Percentiles rank a stretch among this genome's conserved stretches.
Evolutionary conservation across 2,113 vertebrate species (phyloP).

Genomic region (Madoqua kirkii): DNA sequence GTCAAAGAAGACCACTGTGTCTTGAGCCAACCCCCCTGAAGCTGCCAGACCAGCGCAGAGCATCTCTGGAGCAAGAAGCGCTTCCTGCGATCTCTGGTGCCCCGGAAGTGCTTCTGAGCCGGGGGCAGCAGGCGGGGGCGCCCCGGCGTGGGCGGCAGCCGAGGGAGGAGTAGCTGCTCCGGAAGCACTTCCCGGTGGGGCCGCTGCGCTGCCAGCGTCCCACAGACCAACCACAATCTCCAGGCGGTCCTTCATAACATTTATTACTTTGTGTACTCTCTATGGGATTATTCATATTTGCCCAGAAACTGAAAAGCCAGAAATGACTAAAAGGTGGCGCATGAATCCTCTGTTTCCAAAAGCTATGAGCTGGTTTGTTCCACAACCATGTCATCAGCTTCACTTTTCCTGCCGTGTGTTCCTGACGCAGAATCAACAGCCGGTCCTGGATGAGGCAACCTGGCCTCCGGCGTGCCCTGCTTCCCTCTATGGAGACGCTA

Average conservation of each 20-base stretch:
- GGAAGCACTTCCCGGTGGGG: background rate
- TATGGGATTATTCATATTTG: conserved; percentile 41
- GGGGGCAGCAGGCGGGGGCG: too few relatives aligned
- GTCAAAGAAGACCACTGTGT: background rate
- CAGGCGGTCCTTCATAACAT: background rate
- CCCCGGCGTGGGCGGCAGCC: background rate
- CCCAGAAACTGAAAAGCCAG: conserved; percentile 16
- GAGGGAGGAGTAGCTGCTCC: background rate
- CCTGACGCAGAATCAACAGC: background rate
- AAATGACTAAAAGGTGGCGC: conserved; percentile 37
- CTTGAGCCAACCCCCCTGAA: background rate
- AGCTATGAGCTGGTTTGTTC: background rate
- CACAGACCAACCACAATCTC: background rate
- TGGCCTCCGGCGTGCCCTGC: accelerated
- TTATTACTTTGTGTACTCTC: background rate
- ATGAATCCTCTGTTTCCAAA: background rate
- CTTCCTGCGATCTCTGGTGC: background rate
- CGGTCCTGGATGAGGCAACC: too few relatives aligned
- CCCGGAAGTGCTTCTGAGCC: background rate
- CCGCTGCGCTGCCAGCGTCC: background rate
- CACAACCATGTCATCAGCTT: background rate
- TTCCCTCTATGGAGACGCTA: background rate
- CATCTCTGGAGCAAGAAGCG: background rate
- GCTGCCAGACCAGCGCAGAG: background rate
- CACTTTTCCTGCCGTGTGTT: background rate